A percentile compares a stretch with the other conserved stretches of the same genome.
These are phyloP conservation scores for Merluccius polli DNA, from an alignment of 2,797 vertebrate genomes.

Conservation along the genomic window DNA sequence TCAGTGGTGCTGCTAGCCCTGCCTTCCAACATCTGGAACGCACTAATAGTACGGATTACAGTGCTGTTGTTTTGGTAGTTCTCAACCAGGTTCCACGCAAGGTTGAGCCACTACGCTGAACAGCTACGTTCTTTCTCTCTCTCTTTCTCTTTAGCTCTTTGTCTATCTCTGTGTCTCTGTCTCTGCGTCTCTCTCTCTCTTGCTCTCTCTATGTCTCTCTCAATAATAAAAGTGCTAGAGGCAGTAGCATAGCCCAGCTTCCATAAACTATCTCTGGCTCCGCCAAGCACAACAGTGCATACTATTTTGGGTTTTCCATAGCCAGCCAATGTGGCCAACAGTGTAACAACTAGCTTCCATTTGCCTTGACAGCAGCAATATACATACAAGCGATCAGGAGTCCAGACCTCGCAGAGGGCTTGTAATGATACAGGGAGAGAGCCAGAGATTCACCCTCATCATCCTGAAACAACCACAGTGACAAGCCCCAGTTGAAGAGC, in stretches of 20 bases:
- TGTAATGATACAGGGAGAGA: background rate
- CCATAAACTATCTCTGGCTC: background rate
- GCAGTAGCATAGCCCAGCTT: background rate
- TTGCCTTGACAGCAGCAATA: background rate
- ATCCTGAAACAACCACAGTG: background rate
- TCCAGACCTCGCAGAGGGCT: background rate
- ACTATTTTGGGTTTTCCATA: background rate
- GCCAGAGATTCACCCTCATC: background rate
- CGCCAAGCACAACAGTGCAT: background rate
- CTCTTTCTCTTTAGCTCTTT: background rate
- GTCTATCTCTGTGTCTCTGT: no score
- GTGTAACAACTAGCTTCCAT: background rate
- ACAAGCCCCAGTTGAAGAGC: background rate
- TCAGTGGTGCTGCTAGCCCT: background rate
- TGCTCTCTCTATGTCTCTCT: background rate
- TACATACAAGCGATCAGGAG: background rate
- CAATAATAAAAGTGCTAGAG: background rate
- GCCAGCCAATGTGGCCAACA: background rate
- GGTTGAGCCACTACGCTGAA: background rate
- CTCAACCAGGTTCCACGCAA: background rate
- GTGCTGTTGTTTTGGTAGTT: background rate
- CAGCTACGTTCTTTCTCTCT: background rate
- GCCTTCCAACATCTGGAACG: background rate
- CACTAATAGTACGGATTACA: background rate
- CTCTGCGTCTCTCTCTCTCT: background rate